Percentiles rank a stretch among this genome's conserved stretches.
Evolutionary conservation across 2,797 vertebrate species (phyloP).

Genomic region (Fundulus diaphanus): DNA sequence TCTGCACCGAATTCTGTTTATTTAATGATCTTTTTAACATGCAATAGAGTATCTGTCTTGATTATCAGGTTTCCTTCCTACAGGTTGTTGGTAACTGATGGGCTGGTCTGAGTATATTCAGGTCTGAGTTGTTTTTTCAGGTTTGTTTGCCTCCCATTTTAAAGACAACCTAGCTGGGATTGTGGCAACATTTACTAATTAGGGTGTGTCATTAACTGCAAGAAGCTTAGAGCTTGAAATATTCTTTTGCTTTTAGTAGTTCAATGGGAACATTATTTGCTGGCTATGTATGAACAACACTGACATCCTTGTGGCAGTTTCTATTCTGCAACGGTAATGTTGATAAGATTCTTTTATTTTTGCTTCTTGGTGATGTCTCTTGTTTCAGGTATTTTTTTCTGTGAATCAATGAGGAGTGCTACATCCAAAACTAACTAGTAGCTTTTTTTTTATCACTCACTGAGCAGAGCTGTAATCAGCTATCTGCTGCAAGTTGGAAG

Average conservation of each 20-base stretch:
- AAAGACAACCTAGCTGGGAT: neutral
- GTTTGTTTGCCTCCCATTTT: neutral
- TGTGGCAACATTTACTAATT: slow-evolving; percentile 32
- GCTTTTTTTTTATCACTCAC: slow-evolving; percentile 40
- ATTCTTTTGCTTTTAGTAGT: neutral
- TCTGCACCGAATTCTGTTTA: too few relatives aligned
- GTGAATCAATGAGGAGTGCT: slow-evolving; percentile 25
- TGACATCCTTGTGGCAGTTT: too few relatives aligned
- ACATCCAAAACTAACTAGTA: slow-evolving; percentile 22
- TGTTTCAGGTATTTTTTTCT: slow-evolving; percentile 12
- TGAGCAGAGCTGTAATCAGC: slow-evolving; percentile 39
- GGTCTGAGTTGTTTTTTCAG: too few relatives aligned
- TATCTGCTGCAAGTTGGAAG: slow-evolving; percentile 29
- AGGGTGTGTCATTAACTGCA: slow-evolving; percentile 8
- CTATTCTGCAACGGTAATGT: neutral
- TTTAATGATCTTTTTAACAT: too few relatives aligned
- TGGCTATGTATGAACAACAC: neutral
- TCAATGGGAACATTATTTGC: too few relatives aligned
- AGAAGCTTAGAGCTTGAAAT: slow-evolving; percentile 10
- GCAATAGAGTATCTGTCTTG: too few relatives aligned
- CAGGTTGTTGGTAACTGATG: too few relatives aligned
- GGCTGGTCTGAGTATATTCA: too few relatives aligned
- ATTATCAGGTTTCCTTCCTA: too few relatives aligned
- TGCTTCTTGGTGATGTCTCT: slow-evolving; percentile 1
- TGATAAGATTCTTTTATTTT: neutral